These are phyloP conservation scores for Heliothis subflexa DNA, from an alignment of 1,140 invertebrate species.

Conservation along the genomic window DNA sequence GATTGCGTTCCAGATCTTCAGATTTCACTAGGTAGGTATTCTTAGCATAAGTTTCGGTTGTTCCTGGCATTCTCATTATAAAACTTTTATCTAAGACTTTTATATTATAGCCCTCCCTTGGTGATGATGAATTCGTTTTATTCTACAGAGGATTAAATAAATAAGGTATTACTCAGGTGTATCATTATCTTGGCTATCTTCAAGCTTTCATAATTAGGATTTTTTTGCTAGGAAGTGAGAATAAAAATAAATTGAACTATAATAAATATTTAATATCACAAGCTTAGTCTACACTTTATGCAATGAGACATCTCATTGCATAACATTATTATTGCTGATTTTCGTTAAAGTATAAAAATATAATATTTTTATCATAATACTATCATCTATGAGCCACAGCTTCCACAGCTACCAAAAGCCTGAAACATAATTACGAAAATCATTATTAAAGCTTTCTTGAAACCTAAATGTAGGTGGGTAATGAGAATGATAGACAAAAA, in stretches of 20 bases:
- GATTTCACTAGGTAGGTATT: too few relatives aligned
- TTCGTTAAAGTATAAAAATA: conserved; percentile 44
- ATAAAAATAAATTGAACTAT: conserved; percentile 1
- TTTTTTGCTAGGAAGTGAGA: not conserved
- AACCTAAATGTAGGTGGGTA: not conserved
- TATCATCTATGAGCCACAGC: conserved; percentile 57
- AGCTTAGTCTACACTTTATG: conserved; percentile 40
- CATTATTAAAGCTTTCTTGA: not conserved
- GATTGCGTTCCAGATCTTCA: too few relatives aligned
- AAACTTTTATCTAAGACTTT: too few relatives aligned
- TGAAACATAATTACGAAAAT: conserved; percentile 50
- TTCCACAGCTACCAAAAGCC: conserved; percentile 62
- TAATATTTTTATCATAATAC: conserved; percentile 9
- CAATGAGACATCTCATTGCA: conserved; percentile 37
- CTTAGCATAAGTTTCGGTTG: too few relatives aligned
- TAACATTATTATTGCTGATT: conserved; percentile 33
- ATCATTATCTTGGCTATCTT: too few relatives aligned
- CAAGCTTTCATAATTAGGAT: not conserved
- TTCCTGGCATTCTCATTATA: too few relatives aligned
- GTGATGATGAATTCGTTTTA: too few relatives aligned
- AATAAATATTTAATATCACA: conserved; percentile 53
- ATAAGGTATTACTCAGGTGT: too few relatives aligned
- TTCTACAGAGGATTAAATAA: too few relatives aligned
- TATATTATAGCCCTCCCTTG: too few relatives aligned
- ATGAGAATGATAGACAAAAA: not conserved